Evolutionary conservation across 2,797 vertebrate genomes (phyloP).

Genomic region (Chaetodon trifasciatus): DNA sequence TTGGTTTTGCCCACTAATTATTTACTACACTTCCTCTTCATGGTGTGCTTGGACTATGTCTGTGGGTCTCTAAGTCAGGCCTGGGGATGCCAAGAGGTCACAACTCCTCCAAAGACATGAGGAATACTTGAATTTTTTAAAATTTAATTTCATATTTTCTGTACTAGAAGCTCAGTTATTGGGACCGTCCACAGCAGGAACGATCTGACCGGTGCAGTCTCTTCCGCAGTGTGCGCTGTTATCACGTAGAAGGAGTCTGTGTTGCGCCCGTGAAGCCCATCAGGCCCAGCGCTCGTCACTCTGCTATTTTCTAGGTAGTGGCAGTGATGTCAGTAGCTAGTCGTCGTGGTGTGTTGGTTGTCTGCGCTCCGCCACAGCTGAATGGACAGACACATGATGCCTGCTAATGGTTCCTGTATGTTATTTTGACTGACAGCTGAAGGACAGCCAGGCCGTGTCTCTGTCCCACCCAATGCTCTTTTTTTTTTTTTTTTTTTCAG

Average conservation of each 20-base stretch:
- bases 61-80: background rate
- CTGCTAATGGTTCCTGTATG: constrained; percentile 35
- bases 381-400: constrained; percentile 35
- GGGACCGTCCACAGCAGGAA: background rate
- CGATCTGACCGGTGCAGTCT: background rate
- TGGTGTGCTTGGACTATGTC: background rate
- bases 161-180: background rate
- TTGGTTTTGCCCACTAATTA: constrained; percentile 31
- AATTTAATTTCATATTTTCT: constrained; percentile 3
- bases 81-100: constrained; percentile 1
- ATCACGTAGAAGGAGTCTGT: background rate
- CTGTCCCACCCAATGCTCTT: background rate
- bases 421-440: constrained; percentile 59
- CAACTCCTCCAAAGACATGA: background rate
- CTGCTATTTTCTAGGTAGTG: background rate
- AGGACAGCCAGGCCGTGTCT: constrained; percentile 31
- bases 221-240: background rate
- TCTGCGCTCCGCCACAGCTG: constrained; percentile 13
- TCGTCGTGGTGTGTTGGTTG: constrained; percentile 10
- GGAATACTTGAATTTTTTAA: background rate
- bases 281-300: background rate
- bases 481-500: constrained; percentile 1
- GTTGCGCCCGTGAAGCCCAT: background rate
- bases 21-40: constrained; percentile 22
- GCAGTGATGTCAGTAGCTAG: constrained; percentile 9